phyloP scores from a whole-genome alignment of 2,888 invertebrate species.

The Ommatoiulus sabulosus region DNA sequence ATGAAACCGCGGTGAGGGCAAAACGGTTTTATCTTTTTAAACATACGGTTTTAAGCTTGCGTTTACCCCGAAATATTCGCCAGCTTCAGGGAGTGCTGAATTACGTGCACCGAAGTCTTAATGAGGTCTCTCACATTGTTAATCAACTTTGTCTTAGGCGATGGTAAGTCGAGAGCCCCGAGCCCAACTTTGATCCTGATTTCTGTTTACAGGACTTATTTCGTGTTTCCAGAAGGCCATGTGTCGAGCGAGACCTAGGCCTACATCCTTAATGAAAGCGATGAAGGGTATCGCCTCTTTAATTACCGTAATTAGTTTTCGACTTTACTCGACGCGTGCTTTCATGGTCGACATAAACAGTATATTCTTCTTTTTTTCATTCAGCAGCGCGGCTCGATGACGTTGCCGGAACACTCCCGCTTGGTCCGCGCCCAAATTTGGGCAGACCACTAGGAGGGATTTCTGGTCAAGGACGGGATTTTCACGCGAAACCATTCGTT shows the following conservation, averaged over 20 bases:
- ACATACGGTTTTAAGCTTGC: too few relatives aligned
- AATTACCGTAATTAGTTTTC: slow-evolving; percentile 22
- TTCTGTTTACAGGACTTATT: not conserved
- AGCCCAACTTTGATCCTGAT: not conserved
- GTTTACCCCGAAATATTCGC: too few relatives aligned
- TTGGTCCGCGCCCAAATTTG: slow-evolving; percentile 11
- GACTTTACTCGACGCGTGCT: not conserved
- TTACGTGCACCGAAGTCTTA: too few relatives aligned
- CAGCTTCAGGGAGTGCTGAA: too few relatives aligned
- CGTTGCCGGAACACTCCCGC: not conserved
- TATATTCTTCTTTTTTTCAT: not conserved
- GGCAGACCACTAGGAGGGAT: not conserved
- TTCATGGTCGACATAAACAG: not conserved
- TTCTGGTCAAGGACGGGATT: not conserved
- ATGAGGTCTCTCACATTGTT: too few relatives aligned
- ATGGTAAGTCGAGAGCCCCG: not conserved
- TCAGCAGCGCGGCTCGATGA: not conserved
- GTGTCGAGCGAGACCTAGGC: not conserved
- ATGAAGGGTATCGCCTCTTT: not conserved
- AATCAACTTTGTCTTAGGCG: too few relatives aligned
- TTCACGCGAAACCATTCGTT: not conserved
- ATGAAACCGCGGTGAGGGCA: too few relatives aligned
- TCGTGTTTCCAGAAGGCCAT: not conserved
- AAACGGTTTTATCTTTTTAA: too few relatives aligned
- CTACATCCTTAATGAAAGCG: not conserved